Evolutionary conservation across 2,888 invertebrate species (phyloP), one percentile per base, ranked within the genome.

Genomic region (Lymantria dispar): DNA sequence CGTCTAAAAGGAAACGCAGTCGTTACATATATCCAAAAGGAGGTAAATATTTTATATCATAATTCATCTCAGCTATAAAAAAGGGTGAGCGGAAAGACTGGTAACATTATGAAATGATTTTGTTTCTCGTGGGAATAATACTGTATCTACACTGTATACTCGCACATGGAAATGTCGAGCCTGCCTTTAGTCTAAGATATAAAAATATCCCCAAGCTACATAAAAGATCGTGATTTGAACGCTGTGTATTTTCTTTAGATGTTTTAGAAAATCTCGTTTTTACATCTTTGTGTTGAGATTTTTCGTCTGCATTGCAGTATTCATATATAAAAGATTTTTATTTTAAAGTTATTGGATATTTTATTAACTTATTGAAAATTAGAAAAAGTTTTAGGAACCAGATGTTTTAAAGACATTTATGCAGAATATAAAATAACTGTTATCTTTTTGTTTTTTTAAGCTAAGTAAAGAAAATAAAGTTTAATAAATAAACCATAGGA

Each of bases 1-100:
- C 79, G 78, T 81, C 79, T 76, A 78, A 80, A 79, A 84, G 81
- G 79, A 72, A 80, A 75, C 74, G 78, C 79, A 78, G 76, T 74
- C 78, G 78, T 83, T 81, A 83, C 80, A 83, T 74, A 85, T 81
- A 75, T 80, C 80, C 72, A 69, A 80, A 83, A 80, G 78, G 77
- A 81, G 80, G 85, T 85, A 85, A 85, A 87, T 85, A 87, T 87
- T 87, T 87, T 85, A 87, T 85, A 78, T 80, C 83, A 84, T 85
- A 86, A 87, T 86, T 87, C 83, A 85, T 78, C 80, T 67, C 68
- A 62, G 78, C 83, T 74, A 83, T 84, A 86, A 85, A 87, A 33
- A 85, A 85, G 80, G 82, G 82, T 78, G 82, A 75, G 74, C 75
- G 74, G 70, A 78, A 75, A 78, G 78, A 71, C 70, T 71, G 69